Evolutionary conservation across 2,888 invertebrate genomes (phyloP).

Genomic region (Osmoderma eremita): DNA sequence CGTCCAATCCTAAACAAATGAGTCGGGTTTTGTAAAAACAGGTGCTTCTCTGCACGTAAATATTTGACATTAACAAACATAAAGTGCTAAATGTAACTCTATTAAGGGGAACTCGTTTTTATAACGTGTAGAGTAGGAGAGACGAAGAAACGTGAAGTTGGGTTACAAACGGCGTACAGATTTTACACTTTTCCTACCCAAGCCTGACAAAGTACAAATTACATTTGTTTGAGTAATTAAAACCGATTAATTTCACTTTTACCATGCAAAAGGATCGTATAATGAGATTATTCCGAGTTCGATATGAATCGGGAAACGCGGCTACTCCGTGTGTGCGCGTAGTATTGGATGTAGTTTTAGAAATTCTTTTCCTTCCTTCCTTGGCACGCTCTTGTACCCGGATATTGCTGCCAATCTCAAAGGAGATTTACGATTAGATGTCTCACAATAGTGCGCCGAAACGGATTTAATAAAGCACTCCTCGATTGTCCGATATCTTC

Average conservation of each 20-base stretch:
- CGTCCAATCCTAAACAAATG: conserved; percentile 34
- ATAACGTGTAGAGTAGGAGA: neutral
- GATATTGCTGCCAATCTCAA: conserved; percentile 65
- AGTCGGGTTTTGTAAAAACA: conserved; percentile 42
- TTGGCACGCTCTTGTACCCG: conserved; percentile 59
- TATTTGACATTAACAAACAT: conserved; percentile 43
- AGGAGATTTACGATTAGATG: conserved; percentile 61
- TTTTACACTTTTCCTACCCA: too few relatives aligned
- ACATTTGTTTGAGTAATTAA: too few relatives aligned
- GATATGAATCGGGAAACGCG: too few relatives aligned
- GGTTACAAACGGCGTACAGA: neutral
- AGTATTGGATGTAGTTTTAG: conserved; percentile 58
- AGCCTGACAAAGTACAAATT: too few relatives aligned
- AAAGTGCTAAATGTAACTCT: conserved; percentile 38
- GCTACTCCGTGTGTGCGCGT: neutral
- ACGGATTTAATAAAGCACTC: conserved; percentile 64
- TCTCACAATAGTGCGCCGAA: conserved; percentile 61
- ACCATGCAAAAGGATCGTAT: too few relatives aligned
- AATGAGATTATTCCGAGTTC: too few relatives aligned
- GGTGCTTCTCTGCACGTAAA: conserved; percentile 41
- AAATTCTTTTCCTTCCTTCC: conserved; percentile 60
- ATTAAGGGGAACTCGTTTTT: conserved; percentile 40
- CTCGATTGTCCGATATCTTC: conserved; percentile 62
- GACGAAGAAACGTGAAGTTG: neutral
- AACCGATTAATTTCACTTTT: too few relatives aligned